Evolutionary conservation across 2,113 vertebrate species (phyloP).

Genomic region (Cynopterus brachyotis): DNA sequence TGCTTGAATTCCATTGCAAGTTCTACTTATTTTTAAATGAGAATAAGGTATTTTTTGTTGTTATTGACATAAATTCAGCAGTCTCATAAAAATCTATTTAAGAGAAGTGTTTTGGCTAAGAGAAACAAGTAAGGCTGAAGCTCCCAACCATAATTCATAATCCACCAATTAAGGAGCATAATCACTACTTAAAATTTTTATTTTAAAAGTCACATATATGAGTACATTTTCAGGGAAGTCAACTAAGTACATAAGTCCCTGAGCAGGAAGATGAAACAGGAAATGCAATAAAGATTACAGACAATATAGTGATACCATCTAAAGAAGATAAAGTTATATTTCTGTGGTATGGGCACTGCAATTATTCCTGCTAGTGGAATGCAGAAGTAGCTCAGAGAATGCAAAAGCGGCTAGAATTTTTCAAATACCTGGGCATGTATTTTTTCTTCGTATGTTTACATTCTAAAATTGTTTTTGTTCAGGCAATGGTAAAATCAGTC

Average conservation of each 20-base stretch:
- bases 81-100: neutral
- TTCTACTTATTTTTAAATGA: constrained; percentile 1
- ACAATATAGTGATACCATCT: neutral
- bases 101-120: neutral
- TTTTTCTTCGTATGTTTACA: neutral
- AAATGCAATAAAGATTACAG: constrained; percentile 11
- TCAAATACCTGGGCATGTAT: neutral
- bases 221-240: constrained; percentile 35
- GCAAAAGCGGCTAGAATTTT: neutral
- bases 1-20: neutral
- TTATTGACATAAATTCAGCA: neutral
- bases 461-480: neutral
- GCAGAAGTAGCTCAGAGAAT: neutral
- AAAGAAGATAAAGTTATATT: neutral
- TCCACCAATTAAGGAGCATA: neutral
- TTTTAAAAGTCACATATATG: neutral
- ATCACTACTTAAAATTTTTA: neutral
- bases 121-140: neutral
- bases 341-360: neutral
- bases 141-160: neutral
- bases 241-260: neutral
- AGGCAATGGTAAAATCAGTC: neutral
- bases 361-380: neutral
- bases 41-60: neutral
- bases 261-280: constrained; percentile 20